Evolutionary conservation across 2,113 vertebrate species (phyloP).

Genomic region (Hiodon tergisus): DNA sequence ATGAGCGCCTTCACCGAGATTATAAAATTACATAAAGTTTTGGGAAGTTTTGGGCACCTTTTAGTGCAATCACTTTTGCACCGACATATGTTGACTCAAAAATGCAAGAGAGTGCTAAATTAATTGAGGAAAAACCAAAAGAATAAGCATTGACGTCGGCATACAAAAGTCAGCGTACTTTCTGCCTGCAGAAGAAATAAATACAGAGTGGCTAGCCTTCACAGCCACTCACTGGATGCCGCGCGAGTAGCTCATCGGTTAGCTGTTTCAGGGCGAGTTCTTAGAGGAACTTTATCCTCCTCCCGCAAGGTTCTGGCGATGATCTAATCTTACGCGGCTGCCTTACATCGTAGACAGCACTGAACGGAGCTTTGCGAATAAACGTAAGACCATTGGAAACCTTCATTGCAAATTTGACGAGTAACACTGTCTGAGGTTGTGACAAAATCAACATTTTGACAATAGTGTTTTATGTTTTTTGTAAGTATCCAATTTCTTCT

Average conservation of each 20-base stretch:
- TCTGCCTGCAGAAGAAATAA: background rate
- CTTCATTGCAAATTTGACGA: too few species aligned
- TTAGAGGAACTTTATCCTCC: constrained; percentile 16
- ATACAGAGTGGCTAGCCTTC: background rate
- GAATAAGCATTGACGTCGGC: background rate
- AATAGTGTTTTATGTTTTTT: too few species aligned
- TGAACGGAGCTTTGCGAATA: background rate
- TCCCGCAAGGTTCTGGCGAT: background rate
- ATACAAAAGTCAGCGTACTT: background rate
- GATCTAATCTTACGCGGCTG: constrained; percentile 31
- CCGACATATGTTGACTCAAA: background rate
- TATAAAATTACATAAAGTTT: too few species aligned
- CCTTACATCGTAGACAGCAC: background rate
- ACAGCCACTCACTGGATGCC: background rate
- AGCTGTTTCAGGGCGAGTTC: background rate
- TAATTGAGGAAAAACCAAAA: background rate
- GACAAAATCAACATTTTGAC: too few species aligned
- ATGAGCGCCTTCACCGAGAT: background rate
- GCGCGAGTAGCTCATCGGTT: background rate
- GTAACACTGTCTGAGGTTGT: too few species aligned
- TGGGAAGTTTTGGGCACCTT: too few species aligned
- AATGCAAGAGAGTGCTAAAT: background rate
- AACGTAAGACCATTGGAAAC: too few species aligned
- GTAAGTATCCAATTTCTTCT: too few species aligned
- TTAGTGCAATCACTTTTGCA: background rate